A percentile compares a stretch with the other conserved stretches of the same genome.
Evolutionary conservation across 2,797 vertebrate genomes (phyloP).

Genomic region (Lutjanus campechanus): DNA sequence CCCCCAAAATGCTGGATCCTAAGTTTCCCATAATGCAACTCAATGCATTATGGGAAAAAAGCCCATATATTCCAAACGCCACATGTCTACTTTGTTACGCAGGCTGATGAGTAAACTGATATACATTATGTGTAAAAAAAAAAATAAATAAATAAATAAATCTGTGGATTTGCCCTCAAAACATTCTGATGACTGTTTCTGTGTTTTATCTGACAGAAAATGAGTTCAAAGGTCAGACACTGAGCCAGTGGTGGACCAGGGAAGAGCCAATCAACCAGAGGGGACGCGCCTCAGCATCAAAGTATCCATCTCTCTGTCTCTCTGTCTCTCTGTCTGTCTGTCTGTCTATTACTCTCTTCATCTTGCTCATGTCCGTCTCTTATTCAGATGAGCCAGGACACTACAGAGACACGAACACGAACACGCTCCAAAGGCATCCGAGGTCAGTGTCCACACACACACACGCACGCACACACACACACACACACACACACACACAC

Average conservation of each 20-base stretch:
- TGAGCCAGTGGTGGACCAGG: slow-evolving; percentile 90
- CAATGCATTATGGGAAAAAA: background rate
- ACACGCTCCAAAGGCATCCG: slow-evolving; percentile 93
- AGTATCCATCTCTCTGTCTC: slow-evolving; percentile 52
- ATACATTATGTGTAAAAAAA: too few species aligned
- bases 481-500: too few species aligned
- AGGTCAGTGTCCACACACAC: slow-evolving; percentile 84
- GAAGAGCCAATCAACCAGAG: slow-evolving; percentile 88
- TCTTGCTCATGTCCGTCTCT: slow-evolving; percentile 15
- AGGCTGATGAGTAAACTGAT: background rate
- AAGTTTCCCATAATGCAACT: background rate
- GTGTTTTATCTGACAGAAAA: slow-evolving; percentile 83
- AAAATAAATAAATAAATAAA: too few species aligned
- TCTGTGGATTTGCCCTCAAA: background rate
- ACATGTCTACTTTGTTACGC: background rate
- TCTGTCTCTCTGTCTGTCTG: background rate
- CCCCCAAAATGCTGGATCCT: background rate
- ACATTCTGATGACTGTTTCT: background rate
- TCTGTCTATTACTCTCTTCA: slow-evolving; percentile 9
- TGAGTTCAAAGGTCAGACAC: slow-evolving; percentile 91
- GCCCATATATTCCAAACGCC: background rate
- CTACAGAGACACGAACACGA: slow-evolving; percentile 92
- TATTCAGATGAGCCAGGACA: slow-evolving; percentile 95
- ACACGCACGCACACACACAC: slow-evolving; percentile 3
- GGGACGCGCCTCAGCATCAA: slow-evolving; percentile 83